Base-by-base conservation (phyloP, 2,113 vertebrate species). In the Corythoichthys haematopterus region DNA sequence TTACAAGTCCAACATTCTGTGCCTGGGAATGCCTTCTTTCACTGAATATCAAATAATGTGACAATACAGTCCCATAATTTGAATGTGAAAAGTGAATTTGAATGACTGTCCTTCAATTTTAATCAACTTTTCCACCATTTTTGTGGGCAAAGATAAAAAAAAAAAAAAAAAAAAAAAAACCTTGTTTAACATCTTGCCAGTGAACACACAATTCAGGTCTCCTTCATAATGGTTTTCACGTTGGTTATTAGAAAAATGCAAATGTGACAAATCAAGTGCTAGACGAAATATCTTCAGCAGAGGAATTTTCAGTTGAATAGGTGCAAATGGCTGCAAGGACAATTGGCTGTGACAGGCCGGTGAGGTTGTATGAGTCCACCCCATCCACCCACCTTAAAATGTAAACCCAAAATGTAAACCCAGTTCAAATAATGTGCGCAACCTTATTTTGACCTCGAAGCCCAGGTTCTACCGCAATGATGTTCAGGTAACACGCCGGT, bases 351-450 rank as follows among this genome's bases (percentile, higher is more conserved):
- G 72, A 46, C 69, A 77, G 74, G 70, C 45, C 52, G 37, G 36
- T 8, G 4, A 66, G 73, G 75, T 62, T 64, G 77, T 64, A 33
- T 37, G 13, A 16, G 57, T 15, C 36, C 51, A 1, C 71, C 69
- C 5, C 8, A 15, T 55, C 70, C 83, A 71, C 77, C 81, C 82
- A 72, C 47, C 46, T 45, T 46, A 11, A 65, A 57, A 38, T 28
- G 38, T 10, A 50, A 55, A 62, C 9, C 5, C 6, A 28, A 7
- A 2, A 9, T 9, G 6, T 2, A 2, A 2, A 9, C 7, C 1
- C 2, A 28, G 16, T 11, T 53, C 0, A 8, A 43, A 64, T n/a
- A 33, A 64, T 12, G 14, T 2, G 3, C 46, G 47, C 12, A 35
- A n/a, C 1, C 53, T 1, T 2, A 14, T 16, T 20, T 12, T 15